Conservation (phyloP, 2,888 invertebrate genomes). For the Metellina segmentata region DNA sequence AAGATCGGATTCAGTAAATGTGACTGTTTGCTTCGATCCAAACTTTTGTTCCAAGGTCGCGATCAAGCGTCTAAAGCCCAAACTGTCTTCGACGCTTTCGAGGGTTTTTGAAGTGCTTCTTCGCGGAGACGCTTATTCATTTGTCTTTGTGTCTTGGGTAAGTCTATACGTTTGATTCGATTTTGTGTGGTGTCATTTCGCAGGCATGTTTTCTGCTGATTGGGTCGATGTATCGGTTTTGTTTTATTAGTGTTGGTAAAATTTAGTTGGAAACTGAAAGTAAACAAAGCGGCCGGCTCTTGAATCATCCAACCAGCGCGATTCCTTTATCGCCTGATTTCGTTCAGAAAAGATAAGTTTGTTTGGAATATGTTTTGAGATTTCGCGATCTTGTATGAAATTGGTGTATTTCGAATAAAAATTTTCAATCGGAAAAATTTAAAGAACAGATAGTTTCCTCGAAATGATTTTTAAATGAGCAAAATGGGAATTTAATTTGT, state of each 20-base stretch:
- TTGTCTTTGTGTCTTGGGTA: constrained; percentile 36
- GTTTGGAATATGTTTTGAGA: no score
- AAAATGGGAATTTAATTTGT: no score
- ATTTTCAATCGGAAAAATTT: no score
- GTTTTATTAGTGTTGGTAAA: background rate
- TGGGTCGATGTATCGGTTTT: background rate
- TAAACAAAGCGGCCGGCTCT: background rate
- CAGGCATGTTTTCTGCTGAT: background rate
- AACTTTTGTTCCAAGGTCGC: constrained; percentile 62
- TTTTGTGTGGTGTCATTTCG: background rate
- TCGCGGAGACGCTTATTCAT: constrained; percentile 24
- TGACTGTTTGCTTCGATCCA: constrained; percentile 52
- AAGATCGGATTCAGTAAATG: constrained; percentile 48
- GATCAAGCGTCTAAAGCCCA: background rate
- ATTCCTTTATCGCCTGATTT: background rate
- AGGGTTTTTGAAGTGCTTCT: constrained; percentile 1
- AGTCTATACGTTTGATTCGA: background rate
- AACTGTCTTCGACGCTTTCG: background rate
- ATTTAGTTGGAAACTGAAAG: background rate
- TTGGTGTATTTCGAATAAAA: no score
- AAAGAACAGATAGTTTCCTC: no score
- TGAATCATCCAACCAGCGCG: background rate
- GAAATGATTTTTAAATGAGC: no score
- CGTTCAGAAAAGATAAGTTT: no score
- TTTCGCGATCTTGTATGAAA: no score